phyloP scores from a whole-genome alignment of 2,797 vertebrate genomes.

The Capromys pilorides region DNA sequence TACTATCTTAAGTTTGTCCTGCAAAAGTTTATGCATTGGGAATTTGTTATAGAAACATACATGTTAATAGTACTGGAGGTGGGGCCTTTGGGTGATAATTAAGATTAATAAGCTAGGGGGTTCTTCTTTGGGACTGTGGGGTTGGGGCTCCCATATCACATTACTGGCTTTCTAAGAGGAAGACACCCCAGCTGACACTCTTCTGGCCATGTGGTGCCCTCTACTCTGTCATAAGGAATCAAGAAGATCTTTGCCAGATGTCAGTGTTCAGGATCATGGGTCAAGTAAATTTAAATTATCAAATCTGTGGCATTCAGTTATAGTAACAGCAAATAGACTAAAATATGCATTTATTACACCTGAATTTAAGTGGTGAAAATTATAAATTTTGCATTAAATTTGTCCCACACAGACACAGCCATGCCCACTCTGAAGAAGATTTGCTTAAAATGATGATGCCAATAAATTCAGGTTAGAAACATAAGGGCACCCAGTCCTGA shows the following conservation, averaged over 20 bases:
- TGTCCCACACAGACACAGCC: neutral
- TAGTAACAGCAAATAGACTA: neutral
- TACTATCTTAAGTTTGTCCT: neutral
- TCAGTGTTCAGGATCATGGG: neutral
- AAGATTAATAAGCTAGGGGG: neutral
- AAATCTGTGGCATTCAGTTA: neutral
- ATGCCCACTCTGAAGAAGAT: neutral
- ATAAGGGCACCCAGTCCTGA: rapidly evolving
- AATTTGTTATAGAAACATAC: neutral
- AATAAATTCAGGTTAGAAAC: neutral
- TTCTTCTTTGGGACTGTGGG: neutral
- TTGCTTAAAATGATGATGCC: neutral
- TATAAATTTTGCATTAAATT: neutral
- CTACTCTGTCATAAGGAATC: neutral
- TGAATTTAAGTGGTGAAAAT: neutral
- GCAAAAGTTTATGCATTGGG: neutral
- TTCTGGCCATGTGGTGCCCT: neutral
- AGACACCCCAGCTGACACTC: neutral
- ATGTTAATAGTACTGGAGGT: neutral
- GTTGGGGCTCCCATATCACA: neutral
- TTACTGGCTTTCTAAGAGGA: neutral
- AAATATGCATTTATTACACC: neutral
- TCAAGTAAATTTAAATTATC: neutral
- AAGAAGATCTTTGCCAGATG: neutral
- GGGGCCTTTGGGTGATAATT: neutral